These are phyloP conservation scores for Carapus acus DNA, from an alignment of 2,797 vertebrate species.

Conservation along the genomic window DNA sequence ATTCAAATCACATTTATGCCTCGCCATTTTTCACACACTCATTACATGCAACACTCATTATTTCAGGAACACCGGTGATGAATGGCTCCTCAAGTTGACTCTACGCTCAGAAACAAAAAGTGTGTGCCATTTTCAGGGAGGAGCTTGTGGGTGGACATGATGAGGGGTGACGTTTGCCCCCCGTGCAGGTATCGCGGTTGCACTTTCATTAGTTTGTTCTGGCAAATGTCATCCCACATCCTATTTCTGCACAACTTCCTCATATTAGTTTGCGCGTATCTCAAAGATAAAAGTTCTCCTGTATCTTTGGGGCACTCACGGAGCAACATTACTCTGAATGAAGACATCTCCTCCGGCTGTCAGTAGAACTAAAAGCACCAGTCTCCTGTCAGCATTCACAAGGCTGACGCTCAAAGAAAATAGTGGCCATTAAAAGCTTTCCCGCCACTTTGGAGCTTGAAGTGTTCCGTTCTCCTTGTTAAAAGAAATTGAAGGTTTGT, in stretches of 20 bases:
- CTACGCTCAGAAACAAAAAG: no score
- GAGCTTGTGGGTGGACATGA: no score
- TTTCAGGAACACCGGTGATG: not conserved
- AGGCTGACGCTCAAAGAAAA: slow-evolving; percentile 58
- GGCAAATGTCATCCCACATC: no score
- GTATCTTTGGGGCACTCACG: slow-evolving; percentile 10
- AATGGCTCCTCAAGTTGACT: slow-evolving; percentile 3
- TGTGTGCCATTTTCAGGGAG: no score
- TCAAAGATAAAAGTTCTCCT: not conserved
- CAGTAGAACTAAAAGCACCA: slow-evolving; percentile 48
- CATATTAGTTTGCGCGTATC: not conserved
- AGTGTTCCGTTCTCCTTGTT: slow-evolving; percentile 48
- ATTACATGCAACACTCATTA: not conserved
- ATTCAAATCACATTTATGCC: slow-evolving; percentile 21
- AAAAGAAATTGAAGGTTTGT: slow-evolving; percentile 45
- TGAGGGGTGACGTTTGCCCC: no score
- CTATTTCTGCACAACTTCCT: not conserved
- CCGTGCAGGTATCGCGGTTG: no score
- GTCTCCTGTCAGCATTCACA: slow-evolving; percentile 52
- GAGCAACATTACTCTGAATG: slow-evolving; percentile 10
- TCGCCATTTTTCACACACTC: slow-evolving; percentile 6
- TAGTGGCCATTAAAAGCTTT: slow-evolving; percentile 53
- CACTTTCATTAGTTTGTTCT: no score
- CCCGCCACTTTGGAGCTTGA: slow-evolving; percentile 45
- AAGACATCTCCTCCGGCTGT: slow-evolving; percentile 30